Evolutionary conservation across 2,888 invertebrate species (phyloP), one percentile per base, ranked within the genome.

Genomic region (Eilema sororculum): DNA sequence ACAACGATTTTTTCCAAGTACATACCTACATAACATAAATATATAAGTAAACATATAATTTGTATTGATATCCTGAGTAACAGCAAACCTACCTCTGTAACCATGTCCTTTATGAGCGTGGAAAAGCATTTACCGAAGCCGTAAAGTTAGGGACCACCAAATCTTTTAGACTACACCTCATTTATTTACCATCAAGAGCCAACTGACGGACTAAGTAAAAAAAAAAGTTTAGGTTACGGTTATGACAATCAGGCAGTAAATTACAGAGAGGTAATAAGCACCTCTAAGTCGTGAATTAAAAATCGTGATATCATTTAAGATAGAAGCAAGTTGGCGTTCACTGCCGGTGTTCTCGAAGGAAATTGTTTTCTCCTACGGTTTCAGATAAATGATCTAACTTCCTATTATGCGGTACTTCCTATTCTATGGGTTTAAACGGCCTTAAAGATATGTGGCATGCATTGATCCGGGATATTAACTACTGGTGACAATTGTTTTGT

Each of bases 231-330:
- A 12, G 12, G 10, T 37, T 37, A 37, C 52, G 0, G 9, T 52
- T 52, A 20, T n/a, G 52, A n/a, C n/a, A 52, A 0, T 2, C 6
- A 20, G n/a, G n/a, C n/a, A 52, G n/a, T 41, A 52, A 52, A 52
- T n/a, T 52, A 52, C 9, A 1, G 52, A 9, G 52, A n/a, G 52
- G 8, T 52, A 20, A 28, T 67, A 46, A 46, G 25, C 52, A 62
- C 41, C 41, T 37, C 28, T 13, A 33, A 25, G 37, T n/a, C 37
- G 24, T 20, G 10, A 16, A 52, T 24, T 56, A 8, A 25, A 46
- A 64, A 46, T 63, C 41, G 64, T 58, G 63, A 63, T 30, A 68
- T 68, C 9, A 24, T 46, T 64, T 22, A 28, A n/a, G 46, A 68
- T 64, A 68, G 8, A 20, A 57, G 24, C 24, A 13, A 61, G 24